A percentile compares a stretch with the other conserved stretches of the same genome.
Evolutionary conservation across 2,888 invertebrate species (phyloP).

Genomic region (Lasioglossum oenotherae): DNA sequence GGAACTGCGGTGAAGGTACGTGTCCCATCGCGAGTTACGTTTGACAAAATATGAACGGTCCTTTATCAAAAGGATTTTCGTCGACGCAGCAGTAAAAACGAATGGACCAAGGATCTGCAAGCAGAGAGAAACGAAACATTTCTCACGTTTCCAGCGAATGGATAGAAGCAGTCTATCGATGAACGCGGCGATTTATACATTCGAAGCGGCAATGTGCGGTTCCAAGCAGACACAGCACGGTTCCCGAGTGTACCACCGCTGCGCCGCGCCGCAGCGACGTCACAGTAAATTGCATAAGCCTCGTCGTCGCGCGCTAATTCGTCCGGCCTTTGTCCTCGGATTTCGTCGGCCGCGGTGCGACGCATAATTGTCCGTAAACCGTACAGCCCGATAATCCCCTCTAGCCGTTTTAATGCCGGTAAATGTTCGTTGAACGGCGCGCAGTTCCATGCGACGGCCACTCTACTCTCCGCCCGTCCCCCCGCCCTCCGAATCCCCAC

Average conservation of each 20-base stretch:
- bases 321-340: conserved; percentile 35
- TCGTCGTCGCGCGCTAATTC: conserved; percentile 19
- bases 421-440: conserved; percentile 47
- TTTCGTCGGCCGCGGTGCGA: conserved; percentile 19
- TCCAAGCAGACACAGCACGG: background rate
- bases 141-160: background rate
- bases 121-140: background rate
- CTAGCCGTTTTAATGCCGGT: conserved; percentile 36
- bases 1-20: background rate
- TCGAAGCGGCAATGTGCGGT: background rate
- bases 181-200: background rate
- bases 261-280: background rate
- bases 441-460: conserved; percentile 22
- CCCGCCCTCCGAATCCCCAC: background rate
- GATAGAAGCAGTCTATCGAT: background rate
- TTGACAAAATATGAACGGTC: too few species aligned
- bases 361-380: conserved; percentile 44
- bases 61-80: background rate
- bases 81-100: background rate
- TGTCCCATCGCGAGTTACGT: background rate
- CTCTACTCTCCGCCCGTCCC: background rate
- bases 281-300: conserved; percentile 29
- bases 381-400: conserved; percentile 37
- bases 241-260: background rate
- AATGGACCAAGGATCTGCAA: background rate